A percentile compares a stretch with the other conserved stretches of the same genome.
phyloP scores from a whole-genome alignment of 2,797 vertebrate genomes.

The Rousettus madagascariensis region DNA sequence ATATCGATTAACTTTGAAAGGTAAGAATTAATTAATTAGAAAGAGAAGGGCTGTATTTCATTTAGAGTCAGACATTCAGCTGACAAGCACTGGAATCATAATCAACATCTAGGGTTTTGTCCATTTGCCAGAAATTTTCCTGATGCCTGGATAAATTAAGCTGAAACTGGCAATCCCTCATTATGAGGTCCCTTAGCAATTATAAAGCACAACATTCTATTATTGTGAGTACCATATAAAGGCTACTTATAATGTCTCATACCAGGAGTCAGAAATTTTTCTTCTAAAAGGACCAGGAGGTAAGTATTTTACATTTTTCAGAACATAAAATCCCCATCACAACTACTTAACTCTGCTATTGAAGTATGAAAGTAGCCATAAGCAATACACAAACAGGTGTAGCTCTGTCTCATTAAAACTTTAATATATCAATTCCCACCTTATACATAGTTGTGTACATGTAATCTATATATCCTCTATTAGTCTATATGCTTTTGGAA shows the following conservation, averaged over 20 bases:
- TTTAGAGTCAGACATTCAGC: background rate
- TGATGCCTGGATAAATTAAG: background rate
- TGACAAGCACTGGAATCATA: background rate
- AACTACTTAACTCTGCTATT: background rate
- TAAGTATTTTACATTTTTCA: background rate
- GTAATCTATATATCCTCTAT: background rate
- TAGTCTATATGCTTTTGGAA: background rate
- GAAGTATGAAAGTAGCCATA: background rate
- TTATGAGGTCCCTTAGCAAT: background rate
- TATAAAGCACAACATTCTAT: slow-evolving; percentile 4
- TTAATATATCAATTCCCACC: background rate
- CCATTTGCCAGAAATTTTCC: background rate
- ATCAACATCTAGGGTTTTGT: background rate
- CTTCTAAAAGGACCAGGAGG: background rate
- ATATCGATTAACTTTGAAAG: background rate
- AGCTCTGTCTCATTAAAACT: background rate
- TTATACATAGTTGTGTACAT: background rate
- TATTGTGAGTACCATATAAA: background rate
- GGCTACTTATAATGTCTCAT: background rate
- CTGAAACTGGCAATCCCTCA: background rate
- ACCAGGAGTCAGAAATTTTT: background rate
- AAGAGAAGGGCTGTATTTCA: background rate
- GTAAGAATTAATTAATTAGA: background rate
- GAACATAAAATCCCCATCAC: background rate
- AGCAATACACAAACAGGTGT: background rate